phyloP scores from a whole-genome alignment of 2,888 invertebrate genomes.

The Chironomus riparius region DNA sequence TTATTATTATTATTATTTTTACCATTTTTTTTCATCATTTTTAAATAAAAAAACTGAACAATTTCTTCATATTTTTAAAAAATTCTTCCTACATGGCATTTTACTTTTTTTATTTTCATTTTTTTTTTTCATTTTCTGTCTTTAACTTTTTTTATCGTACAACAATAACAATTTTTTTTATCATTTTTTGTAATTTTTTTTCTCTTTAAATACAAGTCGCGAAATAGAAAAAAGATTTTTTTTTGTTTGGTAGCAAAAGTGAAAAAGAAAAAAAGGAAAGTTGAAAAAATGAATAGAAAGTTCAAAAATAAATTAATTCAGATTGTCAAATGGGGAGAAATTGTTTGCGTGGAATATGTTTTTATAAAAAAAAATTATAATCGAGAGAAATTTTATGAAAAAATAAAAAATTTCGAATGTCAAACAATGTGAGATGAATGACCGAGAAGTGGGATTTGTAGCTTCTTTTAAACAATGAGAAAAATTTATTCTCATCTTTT shows the following conservation, averaged over 20 bases:
- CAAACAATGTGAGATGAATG: too few relatives aligned
- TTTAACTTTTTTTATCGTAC: constrained; percentile 16
- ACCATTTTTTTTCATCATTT: background rate
- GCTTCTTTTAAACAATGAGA: background rate
- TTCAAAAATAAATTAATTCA: background rate
- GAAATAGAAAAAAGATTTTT: background rate
- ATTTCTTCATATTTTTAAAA: background rate
- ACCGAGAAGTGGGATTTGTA: too few relatives aligned
- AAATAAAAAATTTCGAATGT: too few relatives aligned
- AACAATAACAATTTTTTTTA: constrained; percentile 27
- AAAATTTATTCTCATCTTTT: background rate
- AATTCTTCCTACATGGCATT: constrained; percentile 3
- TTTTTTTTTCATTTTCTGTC: constrained; percentile 24
- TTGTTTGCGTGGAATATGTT: background rate
- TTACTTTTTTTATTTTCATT: constrained; percentile 2
- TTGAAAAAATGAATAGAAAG: background rate
- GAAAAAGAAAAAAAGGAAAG: background rate
- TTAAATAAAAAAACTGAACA: background rate
- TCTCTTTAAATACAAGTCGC: too few relatives aligned
- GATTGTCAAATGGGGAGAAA: background rate
- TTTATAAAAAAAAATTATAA: background rate
- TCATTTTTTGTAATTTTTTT: constrained; percentile 17
- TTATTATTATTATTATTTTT: background rate
- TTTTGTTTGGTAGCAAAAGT: background rate
- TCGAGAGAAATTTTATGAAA: too few relatives aligned